Evolutionary conservation across 2,113 vertebrate species (phyloP), one percentile per base, ranked within the genome.

Genomic region (Rhynchomys soricoides): DNA sequence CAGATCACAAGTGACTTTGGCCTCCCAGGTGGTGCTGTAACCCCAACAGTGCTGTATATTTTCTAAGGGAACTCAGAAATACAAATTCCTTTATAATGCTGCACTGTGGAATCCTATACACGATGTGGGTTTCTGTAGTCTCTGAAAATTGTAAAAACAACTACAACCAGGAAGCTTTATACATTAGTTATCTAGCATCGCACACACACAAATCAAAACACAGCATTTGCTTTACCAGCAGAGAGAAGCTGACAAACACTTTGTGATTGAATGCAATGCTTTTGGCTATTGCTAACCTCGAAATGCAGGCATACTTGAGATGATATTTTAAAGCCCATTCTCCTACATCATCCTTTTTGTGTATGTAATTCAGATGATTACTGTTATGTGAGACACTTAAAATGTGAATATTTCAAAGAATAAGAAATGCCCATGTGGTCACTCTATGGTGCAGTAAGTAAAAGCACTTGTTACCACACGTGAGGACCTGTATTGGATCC

Each of bases 11-110:
- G 26, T 64, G 81, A 31, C 26, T 29, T 64, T 62, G 19, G 82
- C 40, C 43, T 26, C 57, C 26, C 31, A 45, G 0, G 40, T 45
- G 15, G 4, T 64, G 9, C 31, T 55, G 34, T 16, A 12, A 66
- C 4, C 24, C 81, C 40, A 59, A 5, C 21, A 19, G 24, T 50
- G 16, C 26, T 3, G 9, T 66, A 8, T 52, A 9, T 90, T 88
- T 83, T 77, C 34, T 89, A 78, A 92, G 9, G 17, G 9, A 91
- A 78, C 12, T 68, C 52, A 92, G 57, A 92, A 74, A 89, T 89
- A 37, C 4, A 64, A 3, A 66, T 74, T 83, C 87, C 40, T 91
- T 55, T 45, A 10, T 82, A 68, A 91, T 91, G 31, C 71, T 59
- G 37, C 13, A 92, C 1, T 34, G 3, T 79, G 22, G n/a, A 81